Conservation (phyloP, 2,888 invertebrate genomes). For the Maniola hyperantus region DNA sequence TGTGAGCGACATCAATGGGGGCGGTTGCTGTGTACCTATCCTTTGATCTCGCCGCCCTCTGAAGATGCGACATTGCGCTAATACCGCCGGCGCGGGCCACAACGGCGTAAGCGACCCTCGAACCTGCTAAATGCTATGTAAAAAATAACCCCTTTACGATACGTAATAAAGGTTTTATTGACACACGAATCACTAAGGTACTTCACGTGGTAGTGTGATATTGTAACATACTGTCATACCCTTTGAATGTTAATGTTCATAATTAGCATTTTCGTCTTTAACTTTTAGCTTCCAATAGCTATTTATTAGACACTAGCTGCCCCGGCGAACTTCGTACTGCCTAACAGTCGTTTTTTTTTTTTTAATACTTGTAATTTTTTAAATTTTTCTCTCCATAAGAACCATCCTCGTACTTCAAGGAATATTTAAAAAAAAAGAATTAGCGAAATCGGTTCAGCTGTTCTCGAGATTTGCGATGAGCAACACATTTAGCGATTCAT, state of each 20-base stretch:
- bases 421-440: too few species aligned
- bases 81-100: conserved; percentile 62
- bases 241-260: conserved; percentile 3
- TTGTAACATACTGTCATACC: not conserved
- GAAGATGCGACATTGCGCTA: conserved; percentile 81
- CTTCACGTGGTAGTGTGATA: conserved; percentile 11
- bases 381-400: too few species aligned
- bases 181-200: not conserved
- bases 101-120: conserved; percentile 60
- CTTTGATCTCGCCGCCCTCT: conserved; percentile 81
- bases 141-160: conserved; percentile 29
- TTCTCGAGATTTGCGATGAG: too few species aligned
- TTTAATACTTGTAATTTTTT: too few species aligned
- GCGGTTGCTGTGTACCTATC: conserved; percentile 80
- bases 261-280: not conserved
- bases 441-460: too few species aligned
- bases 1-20: conserved; percentile 81
- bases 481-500: too few species aligned
- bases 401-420: too few species aligned
- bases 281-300: not conserved
- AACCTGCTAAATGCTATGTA: conserved; percentile 35
- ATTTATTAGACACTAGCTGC: too few species aligned
- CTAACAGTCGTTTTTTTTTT: too few species aligned
- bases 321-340: too few species aligned
- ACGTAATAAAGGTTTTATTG: conserved; percentile 23